A percentile compares a stretch with the other conserved stretches of the same genome.
These are phyloP conservation scores for Uropsilus gracilis DNA, from an alignment of 2,113 vertebrate genomes.

Conservation along the genomic window DNA sequence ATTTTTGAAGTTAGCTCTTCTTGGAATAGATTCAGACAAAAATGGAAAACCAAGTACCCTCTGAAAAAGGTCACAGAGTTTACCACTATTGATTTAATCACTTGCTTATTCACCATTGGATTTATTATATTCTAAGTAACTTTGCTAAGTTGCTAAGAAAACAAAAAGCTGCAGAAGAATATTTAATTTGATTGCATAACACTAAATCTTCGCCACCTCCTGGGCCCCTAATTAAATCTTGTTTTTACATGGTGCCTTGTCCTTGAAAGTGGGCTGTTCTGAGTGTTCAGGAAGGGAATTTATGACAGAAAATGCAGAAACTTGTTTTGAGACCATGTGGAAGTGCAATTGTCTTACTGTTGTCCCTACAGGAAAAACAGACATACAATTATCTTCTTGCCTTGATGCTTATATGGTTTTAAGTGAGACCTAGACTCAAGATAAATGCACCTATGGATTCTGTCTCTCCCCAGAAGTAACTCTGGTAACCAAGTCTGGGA, in stretches of 20 bases:
- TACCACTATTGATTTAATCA: constrained; percentile 67
- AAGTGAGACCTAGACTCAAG: constrained; percentile 31
- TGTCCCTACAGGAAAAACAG: not conserved
- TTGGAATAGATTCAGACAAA: constrained; percentile 60
- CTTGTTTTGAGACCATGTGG: not conserved
- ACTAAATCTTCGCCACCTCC: constrained; percentile 78
- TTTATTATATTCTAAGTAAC: constrained; percentile 70
- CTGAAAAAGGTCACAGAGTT: constrained; percentile 65
- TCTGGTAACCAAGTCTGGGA: not conserved
- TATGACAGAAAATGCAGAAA: constrained; percentile 45
- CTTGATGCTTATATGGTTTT: not conserved
- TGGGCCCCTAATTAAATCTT: constrained; percentile 79
- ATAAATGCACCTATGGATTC: not conserved
- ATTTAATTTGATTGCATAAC: constrained; percentile 80
- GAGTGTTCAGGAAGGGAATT: constrained; percentile 39
- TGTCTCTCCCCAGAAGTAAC: not conserved
- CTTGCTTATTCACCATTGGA: constrained; percentile 68
- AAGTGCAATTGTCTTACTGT: not conserved
- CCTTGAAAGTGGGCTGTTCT: constrained; percentile 54
- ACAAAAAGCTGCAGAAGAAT: constrained; percentile 71
- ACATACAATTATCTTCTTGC: constrained; percentile 21
- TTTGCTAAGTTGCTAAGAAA: constrained; percentile 73
- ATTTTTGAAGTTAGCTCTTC: constrained; percentile 51
- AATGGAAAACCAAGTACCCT: constrained; percentile 43
- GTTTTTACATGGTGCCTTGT: not conserved